These are phyloP conservation scores for Tychaedon coryphoeus DNA, from an alignment of 2,113 vertebrate species.

Conservation along the genomic window DNA sequence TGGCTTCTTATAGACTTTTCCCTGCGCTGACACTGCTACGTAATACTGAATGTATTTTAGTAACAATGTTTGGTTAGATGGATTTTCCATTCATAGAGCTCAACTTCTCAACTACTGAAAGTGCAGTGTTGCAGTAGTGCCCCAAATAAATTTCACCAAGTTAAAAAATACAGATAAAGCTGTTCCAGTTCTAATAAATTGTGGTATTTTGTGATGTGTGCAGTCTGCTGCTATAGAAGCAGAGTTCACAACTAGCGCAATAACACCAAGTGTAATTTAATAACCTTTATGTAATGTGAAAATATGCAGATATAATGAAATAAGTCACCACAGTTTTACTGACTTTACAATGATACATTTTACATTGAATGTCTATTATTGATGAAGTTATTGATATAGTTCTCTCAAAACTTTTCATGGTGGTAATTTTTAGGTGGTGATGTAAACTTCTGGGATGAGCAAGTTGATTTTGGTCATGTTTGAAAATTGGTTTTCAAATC, in stretches of 20 bases:
- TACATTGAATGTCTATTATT: background rate
- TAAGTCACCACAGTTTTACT: background rate
- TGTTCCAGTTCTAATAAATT: background rate
- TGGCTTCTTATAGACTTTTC: background rate
- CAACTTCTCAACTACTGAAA: background rate
- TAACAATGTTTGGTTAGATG: background rate
- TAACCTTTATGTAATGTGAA: background rate
- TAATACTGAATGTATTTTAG: background rate
- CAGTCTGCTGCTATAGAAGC: background rate
- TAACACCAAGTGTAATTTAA: background rate
- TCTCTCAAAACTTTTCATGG: background rate
- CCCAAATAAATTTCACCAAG: background rate
- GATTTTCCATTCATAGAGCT: background rate
- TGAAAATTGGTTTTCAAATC: background rate
- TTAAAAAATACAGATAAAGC: background rate
- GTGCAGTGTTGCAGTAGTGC: background rate
- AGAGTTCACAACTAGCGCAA: background rate
- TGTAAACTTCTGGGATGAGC: accelerated
- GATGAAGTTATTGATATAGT: background rate
- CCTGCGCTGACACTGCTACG: background rate
- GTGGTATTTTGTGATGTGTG: background rate
- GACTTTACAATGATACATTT: background rate
- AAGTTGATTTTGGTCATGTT: background rate
- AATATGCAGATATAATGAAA: background rate
- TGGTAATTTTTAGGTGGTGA: background rate